A percentile compares a stretch with the other conserved stretches of the same genome.
Evolutionary conservation across 2,888 invertebrate species (phyloP).

Genomic region (Dasysyrphus tricinctus): DNA sequence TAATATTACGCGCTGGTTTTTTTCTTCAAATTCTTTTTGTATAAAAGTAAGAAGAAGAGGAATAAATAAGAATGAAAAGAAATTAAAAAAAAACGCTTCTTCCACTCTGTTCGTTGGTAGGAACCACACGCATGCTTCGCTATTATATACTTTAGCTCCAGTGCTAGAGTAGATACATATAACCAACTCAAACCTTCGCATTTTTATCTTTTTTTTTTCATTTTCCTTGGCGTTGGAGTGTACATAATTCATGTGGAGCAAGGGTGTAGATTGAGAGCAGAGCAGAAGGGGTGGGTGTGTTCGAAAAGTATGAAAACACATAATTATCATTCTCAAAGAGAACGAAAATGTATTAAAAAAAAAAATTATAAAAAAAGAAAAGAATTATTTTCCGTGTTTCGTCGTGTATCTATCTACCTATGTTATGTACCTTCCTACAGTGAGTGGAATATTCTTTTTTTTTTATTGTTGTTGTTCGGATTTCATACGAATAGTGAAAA

Average conservation of each 20-base stretch:
- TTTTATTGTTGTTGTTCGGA: conserved; percentile 23
- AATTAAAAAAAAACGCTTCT: conserved; percentile 44
- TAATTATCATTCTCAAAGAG: conserved; percentile 69
- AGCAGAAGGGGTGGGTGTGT: conserved; percentile 58
- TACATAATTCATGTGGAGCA: conserved; percentile 53
- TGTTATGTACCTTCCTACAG: no score
- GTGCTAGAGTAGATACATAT: background rate
- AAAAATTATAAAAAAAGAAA: background rate
- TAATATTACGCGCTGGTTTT: conserved; percentile 61
- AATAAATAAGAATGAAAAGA: conserved; percentile 20
- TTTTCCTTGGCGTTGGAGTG: conserved; percentile 58
- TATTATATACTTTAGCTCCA: conserved; percentile 53
- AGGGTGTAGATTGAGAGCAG: conserved; percentile 36
- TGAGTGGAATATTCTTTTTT: conserved; percentile 7
- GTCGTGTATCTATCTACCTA: background rate
- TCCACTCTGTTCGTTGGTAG: conserved; percentile 69
- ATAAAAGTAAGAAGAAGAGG: background rate
- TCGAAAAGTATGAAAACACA: conserved; percentile 72
- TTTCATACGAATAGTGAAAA: conserved; percentile 18
- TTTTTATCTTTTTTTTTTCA: conserved; percentile 8
- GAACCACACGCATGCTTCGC: conserved; percentile 73
- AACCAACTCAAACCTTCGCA: conserved; percentile 4
- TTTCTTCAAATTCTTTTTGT: background rate
- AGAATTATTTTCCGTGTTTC: conserved; percentile 60
- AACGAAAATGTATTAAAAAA: conserved; percentile 1